Evolutionary conservation across 2,113 vertebrate species (phyloP), one percentile per base, ranked within the genome.

Genomic region (Urocitellus parryii): DNA sequence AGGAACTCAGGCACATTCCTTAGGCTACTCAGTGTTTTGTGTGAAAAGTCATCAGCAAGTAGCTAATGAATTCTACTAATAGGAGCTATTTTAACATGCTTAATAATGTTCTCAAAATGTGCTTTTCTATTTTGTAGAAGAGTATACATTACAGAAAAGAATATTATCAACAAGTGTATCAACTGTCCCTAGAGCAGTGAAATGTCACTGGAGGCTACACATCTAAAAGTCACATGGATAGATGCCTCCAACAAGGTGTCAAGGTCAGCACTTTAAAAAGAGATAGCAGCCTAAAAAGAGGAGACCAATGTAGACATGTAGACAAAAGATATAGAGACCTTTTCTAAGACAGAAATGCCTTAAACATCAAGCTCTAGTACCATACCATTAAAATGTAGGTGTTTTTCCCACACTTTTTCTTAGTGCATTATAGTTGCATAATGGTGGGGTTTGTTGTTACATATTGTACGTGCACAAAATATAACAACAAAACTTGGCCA

Each of bases 41-140:
- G 18, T 85, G 12, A 73, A 48, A 92, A 95, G 76, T 89, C 25
- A 29, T 90, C 48, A 78, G 63, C 51, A 56, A 78, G 20, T 12
- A 73, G 13, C 53, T 45, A 25, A 42, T 37, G 63, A 10, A 14
- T 76, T 81, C 82, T 68, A 51, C n/a, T 76, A 11, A 5, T 34
- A 37, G 61, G 20, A 96, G 51, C n/a, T n/a, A n/a, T n/a, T n/a
- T 94, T 88, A 88, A 72, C 48, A 27, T 74, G 32, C 39, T 78
- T 77, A 80, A 95, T 89, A 73, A 93, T 79, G 90, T 53, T 48
- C 14, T n/a, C 10, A 61, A 8, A 48, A 11, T 4, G n/a, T 42
- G 18, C 42, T 68, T 34, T 65, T 95, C 42, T 78, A 2, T 85
- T 90, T 81, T 92, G 67, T 63, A 37, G 77, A 27, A 80, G 32